These are phyloP conservation scores for Drosophila albomicans DNA, from an alignment of 1,140 invertebrate genomes.

Conservation along the genomic window DNA sequence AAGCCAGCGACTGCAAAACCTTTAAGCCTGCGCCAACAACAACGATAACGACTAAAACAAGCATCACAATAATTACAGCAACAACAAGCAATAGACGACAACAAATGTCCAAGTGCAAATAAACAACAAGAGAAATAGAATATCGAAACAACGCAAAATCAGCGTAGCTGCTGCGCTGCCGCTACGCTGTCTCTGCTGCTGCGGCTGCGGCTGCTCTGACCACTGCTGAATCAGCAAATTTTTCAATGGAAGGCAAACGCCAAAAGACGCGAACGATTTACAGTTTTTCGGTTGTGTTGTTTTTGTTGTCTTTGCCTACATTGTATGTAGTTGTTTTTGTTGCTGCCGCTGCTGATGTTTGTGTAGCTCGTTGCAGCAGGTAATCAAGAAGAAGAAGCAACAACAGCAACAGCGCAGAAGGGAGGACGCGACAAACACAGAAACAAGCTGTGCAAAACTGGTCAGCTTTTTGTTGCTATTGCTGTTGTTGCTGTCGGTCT, in stretches of 20 bases:
- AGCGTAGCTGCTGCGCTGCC: slow-evolving; percentile 21
- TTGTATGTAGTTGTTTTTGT: slow-evolving; percentile 12
- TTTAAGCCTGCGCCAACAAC: slow-evolving; percentile 12
- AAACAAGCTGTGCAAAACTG: slow-evolving; percentile 45
- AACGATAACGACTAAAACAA: slow-evolving; percentile 3
- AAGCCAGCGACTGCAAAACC: neutral
- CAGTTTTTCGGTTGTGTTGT: slow-evolving; percentile 56
- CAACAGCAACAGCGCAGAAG: slow-evolving; percentile 6
- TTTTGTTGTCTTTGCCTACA: slow-evolving; percentile 6
- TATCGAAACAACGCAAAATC: slow-evolving; percentile 47
- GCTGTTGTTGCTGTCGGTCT: neutral
- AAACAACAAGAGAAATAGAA: slow-evolving; percentile 54
- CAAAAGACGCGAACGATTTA: slow-evolving; percentile 62
- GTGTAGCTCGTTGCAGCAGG: slow-evolving; percentile 41
- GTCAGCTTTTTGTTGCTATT: slow-evolving; percentile 29
- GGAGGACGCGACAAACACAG: slow-evolving; percentile 30
- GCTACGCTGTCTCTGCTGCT: slow-evolving; percentile 3
- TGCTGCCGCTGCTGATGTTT: slow-evolving; percentile 29
- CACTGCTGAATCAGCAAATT: slow-evolving; percentile 65
- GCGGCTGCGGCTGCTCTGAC: neutral
- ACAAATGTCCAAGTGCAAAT: slow-evolving; percentile 61
- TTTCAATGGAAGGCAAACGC: slow-evolving; percentile 63
- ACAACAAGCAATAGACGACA: slow-evolving; percentile 27
- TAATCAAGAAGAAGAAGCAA: slow-evolving; percentile 35
- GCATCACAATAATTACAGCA: slow-evolving; percentile 15